Conservation (phyloP, 2,888 invertebrate species). For the Amorpha juglandis region DNA sequence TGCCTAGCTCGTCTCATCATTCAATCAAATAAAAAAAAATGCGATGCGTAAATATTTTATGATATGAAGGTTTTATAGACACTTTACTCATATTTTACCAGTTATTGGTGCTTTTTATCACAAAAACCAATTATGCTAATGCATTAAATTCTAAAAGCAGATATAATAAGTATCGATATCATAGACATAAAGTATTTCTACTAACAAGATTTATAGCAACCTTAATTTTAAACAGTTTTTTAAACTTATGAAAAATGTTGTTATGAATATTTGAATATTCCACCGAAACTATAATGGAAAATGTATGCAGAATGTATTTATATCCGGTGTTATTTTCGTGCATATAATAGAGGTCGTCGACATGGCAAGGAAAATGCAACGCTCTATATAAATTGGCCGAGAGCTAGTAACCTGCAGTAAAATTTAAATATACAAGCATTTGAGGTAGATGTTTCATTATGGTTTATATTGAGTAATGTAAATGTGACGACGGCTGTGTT, state of each 20-base stretch:
- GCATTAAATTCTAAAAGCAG: background rate
- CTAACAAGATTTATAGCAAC: background rate
- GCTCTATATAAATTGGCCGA: background rate
- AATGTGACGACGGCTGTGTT: too few species aligned
- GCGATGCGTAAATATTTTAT: too few species aligned
- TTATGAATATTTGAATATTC: conserved; percentile 1
- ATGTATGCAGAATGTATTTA: conserved; percentile 18
- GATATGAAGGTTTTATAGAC: too few species aligned
- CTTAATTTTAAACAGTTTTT: conserved; percentile 1
- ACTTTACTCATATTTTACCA: too few species aligned
- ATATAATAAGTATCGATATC: background rate
- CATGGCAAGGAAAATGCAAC: conserved; percentile 10
- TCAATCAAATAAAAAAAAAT: too few species aligned
- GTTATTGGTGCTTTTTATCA: too few species aligned
- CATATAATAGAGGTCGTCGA: conserved; percentile 11
- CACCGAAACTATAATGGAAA: conserved; percentile 1
- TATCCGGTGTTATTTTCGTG: conserved; percentile 5
- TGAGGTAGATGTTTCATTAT: too few species aligned
- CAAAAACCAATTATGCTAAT: conserved; percentile 6
- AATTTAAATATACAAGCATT: background rate
- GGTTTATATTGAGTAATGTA: too few species aligned
- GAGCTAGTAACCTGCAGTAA: background rate
- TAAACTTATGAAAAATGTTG: background rate
- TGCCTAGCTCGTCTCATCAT: too few species aligned
- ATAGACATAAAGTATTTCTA: background rate